Evolutionary conservation across 2,797 vertebrate species (phyloP).

Genomic region (Podargus strigoides): DNA sequence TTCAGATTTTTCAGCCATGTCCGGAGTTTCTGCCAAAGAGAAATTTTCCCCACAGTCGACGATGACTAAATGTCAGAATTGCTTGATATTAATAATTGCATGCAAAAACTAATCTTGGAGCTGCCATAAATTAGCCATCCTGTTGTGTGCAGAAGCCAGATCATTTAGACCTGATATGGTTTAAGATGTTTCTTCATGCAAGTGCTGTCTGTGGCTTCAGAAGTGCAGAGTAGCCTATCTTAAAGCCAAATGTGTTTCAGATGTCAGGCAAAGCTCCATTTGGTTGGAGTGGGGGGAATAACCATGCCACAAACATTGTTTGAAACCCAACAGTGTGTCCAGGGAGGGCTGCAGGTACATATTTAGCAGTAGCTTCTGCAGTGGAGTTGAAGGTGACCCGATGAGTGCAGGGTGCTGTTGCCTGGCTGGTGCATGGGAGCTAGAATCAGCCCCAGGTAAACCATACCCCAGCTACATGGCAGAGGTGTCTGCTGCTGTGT

Average conservation of each 20-base stretch:
- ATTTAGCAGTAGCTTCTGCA: background rate
- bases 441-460: background rate
- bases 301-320: too few relatives aligned
- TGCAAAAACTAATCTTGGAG: background rate
- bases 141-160: background rate
- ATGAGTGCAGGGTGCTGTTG: background rate
- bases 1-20: background rate
- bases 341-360: background rate
- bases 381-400: background rate
- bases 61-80: background rate
- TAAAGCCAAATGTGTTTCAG: background rate
- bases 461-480: fast-evolving
- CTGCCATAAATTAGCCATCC: background rate
- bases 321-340: background rate
- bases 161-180: background rate
- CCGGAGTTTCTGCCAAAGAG: background rate
- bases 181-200: background rate
- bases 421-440: background rate
- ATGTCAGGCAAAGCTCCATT: background rate
- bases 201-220: background rate
- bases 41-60: background rate
- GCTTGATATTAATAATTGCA: background rate
- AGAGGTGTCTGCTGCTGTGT: background rate
- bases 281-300: fast-evolving
- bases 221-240: background rate